A percentile compares a stretch with the other conserved stretches of the same genome.
These are phyloP conservation scores for Loriculus beryllinus DNA, from an alignment of 2,797 vertebrate genomes.

Conservation along the genomic window DNA sequence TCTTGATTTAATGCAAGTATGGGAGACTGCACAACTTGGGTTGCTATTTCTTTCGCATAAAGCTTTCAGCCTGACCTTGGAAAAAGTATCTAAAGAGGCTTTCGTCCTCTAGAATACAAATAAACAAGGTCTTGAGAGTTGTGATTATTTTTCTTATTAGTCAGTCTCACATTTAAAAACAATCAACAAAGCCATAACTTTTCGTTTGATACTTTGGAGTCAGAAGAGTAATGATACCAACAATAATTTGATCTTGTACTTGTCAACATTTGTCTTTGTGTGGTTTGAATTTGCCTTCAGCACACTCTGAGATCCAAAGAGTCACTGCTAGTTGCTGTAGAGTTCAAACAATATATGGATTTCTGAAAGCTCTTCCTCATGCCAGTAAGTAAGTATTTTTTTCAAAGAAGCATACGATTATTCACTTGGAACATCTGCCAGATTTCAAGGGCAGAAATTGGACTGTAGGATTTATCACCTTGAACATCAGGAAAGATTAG, in stretches of 20 bases:
- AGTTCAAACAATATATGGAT: background rate
- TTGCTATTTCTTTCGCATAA: background rate
- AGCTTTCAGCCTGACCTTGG: slow-evolving; percentile 26
- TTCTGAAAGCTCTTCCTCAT: background rate
- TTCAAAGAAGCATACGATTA: background rate
- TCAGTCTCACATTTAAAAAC: slow-evolving; percentile 13
- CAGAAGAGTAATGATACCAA: background rate
- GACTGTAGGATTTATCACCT: background rate
- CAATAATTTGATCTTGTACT: slow-evolving; percentile 1
- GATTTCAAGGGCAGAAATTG: background rate
- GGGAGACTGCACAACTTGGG: background rate
- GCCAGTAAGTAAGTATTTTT: background rate
- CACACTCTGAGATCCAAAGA: background rate
- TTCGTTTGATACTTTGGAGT: slow-evolving; percentile 12
- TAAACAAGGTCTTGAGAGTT: background rate
- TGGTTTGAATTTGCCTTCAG: slow-evolving; percentile 18
- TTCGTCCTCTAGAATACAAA: slow-evolving; percentile 4
- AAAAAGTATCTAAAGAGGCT: background rate
- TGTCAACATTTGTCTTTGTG: slow-evolving; percentile 21
- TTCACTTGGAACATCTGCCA: background rate
- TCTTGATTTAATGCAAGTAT: slow-evolving; percentile 58
- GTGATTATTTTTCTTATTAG: slow-evolving; percentile 14
- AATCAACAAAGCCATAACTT: background rate
- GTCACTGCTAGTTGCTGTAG: background rate
- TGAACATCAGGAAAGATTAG: background rate